These are phyloP conservation scores for Pycnonotus jocosus DNA, from an alignment of 2,113 vertebrate genomes.

Conservation along the genomic window DNA sequence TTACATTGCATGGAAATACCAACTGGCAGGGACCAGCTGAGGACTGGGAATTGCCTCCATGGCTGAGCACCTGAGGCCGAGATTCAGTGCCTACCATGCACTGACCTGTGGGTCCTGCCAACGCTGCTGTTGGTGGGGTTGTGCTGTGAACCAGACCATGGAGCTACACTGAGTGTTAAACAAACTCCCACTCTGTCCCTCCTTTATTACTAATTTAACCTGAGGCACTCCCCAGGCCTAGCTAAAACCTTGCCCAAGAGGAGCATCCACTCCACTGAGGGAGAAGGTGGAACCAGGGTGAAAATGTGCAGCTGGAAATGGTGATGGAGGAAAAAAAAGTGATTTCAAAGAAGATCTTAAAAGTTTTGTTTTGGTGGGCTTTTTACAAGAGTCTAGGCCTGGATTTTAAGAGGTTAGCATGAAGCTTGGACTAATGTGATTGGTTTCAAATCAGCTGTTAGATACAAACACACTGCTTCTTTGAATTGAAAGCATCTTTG, in stretches of 20 bases:
- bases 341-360: not conserved
- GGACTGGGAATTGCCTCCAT: not conserved
- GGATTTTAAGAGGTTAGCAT: not conserved
- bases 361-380: not conserved
- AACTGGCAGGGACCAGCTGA: not conserved
- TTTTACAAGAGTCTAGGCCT: not conserved
- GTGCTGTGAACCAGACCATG: not conserved
- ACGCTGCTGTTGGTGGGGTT: fast-evolving
- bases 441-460: not conserved
- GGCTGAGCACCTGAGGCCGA: not conserved
- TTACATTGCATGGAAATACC: not conserved
- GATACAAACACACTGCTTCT: not conserved
- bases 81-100: not conserved
- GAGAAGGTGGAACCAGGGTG: not conserved
- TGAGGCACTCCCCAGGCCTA: not conserved
- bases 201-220: not conserved
- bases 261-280: not conserved
- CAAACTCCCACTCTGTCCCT: not conserved
- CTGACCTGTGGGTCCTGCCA: not conserved
- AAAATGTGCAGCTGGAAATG: not conserved
- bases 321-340: not conserved
- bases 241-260: not conserved
- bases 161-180: not conserved
- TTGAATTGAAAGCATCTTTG: not conserved
- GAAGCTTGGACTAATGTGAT: not conserved